A percentile compares a stretch with the other conserved stretches of the same genome.
phyloP scores from a whole-genome alignment of 2,797 vertebrate genomes.

The Euthynnus affinis region DNA sequence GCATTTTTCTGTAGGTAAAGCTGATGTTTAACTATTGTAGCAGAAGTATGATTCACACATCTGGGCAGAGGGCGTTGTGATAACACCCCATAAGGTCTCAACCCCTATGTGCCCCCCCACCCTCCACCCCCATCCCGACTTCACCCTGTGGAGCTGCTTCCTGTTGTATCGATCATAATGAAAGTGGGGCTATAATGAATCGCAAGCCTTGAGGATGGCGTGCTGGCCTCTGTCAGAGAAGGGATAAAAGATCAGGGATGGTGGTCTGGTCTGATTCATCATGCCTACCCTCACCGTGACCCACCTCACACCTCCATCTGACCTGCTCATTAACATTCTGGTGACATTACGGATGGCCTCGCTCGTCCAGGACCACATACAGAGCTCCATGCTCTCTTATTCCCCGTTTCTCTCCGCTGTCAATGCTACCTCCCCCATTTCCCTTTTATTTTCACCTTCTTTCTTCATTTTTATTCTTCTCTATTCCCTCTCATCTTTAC shows the following conservation, averaged over 20 bases:
- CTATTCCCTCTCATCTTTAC: background rate
- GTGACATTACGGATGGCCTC: conserved; percentile 20
- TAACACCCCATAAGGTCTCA: background rate
- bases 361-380: conserved; percentile 9
- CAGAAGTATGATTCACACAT: no score
- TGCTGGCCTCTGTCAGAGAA: conserved; percentile 26
- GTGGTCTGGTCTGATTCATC: conserved; percentile 58
- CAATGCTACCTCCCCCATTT: background rate
- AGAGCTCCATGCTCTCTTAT: background rate
- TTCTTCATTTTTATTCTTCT: background rate
- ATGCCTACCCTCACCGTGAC: background rate
- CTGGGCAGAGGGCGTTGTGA: background rate
- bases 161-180: conserved; percentile 52
- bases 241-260: conserved; percentile 54
- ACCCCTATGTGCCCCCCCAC: background rate
- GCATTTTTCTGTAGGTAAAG: background rate
- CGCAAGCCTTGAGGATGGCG: conserved; percentile 18
- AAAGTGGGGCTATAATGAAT: conserved; percentile 33
- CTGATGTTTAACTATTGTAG: background rate
- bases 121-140: background rate
- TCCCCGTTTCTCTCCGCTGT: conserved; percentile 30
- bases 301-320: background rate
- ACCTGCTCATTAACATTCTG: conserved; percentile 51
- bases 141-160: background rate
- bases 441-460: background rate